phyloP scores from a whole-genome alignment of 1,140 invertebrate genomes.

The Trigoniulus corallinus region DNA sequence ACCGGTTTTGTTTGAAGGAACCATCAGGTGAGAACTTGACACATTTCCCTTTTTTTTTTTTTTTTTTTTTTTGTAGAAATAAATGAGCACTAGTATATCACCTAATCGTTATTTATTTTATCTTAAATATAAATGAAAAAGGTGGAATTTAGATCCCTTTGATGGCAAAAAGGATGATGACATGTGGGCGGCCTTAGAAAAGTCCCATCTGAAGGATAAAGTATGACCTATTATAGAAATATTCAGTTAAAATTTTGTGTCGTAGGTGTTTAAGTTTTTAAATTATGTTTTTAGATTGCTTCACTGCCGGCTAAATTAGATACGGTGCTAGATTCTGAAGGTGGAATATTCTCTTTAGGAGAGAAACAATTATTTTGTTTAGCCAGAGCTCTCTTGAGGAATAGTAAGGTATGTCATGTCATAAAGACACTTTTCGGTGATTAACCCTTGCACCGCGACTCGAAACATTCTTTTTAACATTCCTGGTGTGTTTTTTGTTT shows the following conservation, averaged over 20 bases:
- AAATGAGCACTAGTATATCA: not conserved
- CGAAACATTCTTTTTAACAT: not conserved
- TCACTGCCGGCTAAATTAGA: not conserved
- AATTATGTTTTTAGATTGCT: not conserved
- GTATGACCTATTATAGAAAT: constrained; percentile 18
- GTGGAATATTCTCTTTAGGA: constrained; percentile 34
- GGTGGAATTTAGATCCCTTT: constrained; percentile 41
- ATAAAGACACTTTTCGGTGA: not conserved
- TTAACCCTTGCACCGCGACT: not conserved
- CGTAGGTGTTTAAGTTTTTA: not conserved
- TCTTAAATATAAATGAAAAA: constrained; percentile 11
- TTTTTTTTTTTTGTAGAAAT: not conserved
- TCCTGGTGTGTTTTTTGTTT: not conserved
- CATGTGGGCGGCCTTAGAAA: constrained; percentile 34
- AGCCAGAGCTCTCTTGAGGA: constrained; percentile 26
- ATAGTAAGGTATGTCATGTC: constrained; percentile 29
- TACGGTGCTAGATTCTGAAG: constrained; percentile 21
- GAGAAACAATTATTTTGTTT: constrained; percentile 32
- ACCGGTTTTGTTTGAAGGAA: constrained; percentile 34
- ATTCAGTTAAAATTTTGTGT: too few species aligned
- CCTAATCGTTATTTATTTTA: constrained; percentile 1
- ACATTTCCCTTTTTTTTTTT: not conserved
- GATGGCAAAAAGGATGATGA: constrained; percentile 30
- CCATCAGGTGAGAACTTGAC: constrained; percentile 27
- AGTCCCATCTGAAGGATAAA: constrained; percentile 29